phyloP scores from a whole-genome alignment of 2,888 invertebrate genomes.

The Dynastes maya region DNA sequence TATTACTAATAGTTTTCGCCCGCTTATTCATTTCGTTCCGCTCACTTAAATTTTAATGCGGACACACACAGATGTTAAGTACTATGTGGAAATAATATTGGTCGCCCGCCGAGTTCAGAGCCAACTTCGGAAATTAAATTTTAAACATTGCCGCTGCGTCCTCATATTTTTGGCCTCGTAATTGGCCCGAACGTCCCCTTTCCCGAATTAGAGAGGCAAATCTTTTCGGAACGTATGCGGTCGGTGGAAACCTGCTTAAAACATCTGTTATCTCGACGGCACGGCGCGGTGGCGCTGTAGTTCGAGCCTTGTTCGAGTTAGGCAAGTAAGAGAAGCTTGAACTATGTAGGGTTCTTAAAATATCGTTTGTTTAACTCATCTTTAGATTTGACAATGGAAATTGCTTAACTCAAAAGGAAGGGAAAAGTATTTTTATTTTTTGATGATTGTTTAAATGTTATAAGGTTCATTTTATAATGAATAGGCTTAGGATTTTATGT shows the following conservation, averaged over 20 bases:
- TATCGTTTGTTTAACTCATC: too few species aligned
- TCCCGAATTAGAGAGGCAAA: constrained; percentile 4
- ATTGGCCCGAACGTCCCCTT: constrained; percentile 18
- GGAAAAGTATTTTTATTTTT: too few species aligned
- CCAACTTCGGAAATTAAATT: constrained; percentile 44
- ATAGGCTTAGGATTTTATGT: too few species aligned
- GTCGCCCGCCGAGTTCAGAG: constrained; percentile 39
- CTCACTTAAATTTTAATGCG: constrained; percentile 45
- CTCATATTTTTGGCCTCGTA: constrained; percentile 38
- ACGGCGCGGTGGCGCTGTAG: background rate
- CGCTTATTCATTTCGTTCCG: constrained; percentile 35
- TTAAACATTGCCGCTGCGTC: constrained; percentile 36
- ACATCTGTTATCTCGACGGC: constrained; percentile 6
- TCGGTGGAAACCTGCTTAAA: constrained; percentile 2
- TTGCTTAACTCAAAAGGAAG: too few species aligned
- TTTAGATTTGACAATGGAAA: too few species aligned
- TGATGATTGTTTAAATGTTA: too few species aligned
- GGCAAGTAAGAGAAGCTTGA: too few species aligned
- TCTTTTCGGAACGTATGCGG: constrained; percentile 27
- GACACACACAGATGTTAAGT: constrained; percentile 45
- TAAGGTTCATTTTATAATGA: too few species aligned
- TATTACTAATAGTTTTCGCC: constrained; percentile 41
- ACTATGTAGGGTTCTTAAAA: too few species aligned
- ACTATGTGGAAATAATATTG: constrained; percentile 44
- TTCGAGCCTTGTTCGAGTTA: too few species aligned